phyloP scores from a whole-genome alignment of 2,888 invertebrate genomes.

The Tethea ocularis region DNA sequence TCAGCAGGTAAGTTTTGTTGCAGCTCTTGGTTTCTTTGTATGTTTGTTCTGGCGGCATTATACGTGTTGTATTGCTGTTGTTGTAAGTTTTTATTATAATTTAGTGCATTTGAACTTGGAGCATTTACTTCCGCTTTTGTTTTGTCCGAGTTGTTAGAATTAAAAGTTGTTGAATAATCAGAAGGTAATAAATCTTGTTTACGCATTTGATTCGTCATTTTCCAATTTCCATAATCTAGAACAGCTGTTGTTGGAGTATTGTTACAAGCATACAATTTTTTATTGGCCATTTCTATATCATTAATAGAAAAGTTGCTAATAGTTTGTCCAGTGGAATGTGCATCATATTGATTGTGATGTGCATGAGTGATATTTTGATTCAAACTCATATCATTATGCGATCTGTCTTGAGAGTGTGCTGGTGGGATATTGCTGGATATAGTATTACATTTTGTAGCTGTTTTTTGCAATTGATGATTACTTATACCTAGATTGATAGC shows the following conservation, averaged over 20 bases:
- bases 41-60: slow-evolving; percentile 53
- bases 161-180: slow-evolving; percentile 68
- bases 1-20: slow-evolving; percentile 68
- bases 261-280: slow-evolving; percentile 68
- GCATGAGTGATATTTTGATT: slow-evolving; percentile 65
- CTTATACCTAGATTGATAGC: slow-evolving; percentile 74
- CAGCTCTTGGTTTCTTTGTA: slow-evolving; percentile 61
- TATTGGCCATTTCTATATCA: slow-evolving; percentile 75
- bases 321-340: slow-evolving; percentile 52
- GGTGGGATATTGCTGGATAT: slow-evolving; percentile 56
- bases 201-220: slow-evolving; percentile 62
- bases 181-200: slow-evolving; percentile 68
- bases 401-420: slow-evolving; percentile 60
- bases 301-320: slow-evolving; percentile 69
- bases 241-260: slow-evolving; percentile 53
- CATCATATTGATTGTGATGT: slow-evolving; percentile 72
- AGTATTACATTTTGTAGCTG: slow-evolving; percentile 46
- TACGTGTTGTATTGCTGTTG: slow-evolving; percentile 67
- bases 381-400: slow-evolving; percentile 51
- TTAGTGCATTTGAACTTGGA: slow-evolving; percentile 50
- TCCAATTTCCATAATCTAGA: slow-evolving; percentile 76
- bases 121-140: slow-evolving; percentile 55
- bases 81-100: slow-evolving; percentile 69
- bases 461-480: slow-evolving; percentile 62
- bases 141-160: slow-evolving; percentile 58